Conservation (phyloP, 2,888 invertebrate genomes). For the Mythimna impura region DNA sequence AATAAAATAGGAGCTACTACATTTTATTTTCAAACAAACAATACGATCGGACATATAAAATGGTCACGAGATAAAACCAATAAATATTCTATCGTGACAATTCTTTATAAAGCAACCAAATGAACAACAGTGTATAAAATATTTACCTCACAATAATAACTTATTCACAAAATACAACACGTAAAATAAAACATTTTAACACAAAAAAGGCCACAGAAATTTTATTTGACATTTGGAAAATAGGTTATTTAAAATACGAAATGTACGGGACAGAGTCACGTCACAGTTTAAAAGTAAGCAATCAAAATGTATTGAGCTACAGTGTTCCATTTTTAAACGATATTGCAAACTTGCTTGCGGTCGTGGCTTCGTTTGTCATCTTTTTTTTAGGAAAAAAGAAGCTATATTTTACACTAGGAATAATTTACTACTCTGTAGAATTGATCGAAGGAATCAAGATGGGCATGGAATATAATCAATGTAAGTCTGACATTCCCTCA, state of each 20-base stretch:
- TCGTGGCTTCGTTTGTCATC: not conserved
- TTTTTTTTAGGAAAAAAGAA: no score
- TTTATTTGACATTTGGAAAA: not conserved
- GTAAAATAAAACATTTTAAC: conserved; percentile 3
- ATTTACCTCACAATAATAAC: not conserved
- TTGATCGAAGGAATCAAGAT: no score
- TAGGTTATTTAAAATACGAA: not conserved
- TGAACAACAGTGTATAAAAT: conserved; percentile 3
- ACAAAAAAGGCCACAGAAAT: not conserved
- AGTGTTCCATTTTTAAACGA: conserved; percentile 37
- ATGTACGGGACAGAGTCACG: conserved; percentile 3
- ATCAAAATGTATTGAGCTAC: conserved; percentile 51
- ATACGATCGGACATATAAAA: not conserved
- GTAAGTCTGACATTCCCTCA: no score
- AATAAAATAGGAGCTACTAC: no score
- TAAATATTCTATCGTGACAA: not conserved
- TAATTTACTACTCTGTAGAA: no score
- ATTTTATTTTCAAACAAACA: conserved; percentile 1
- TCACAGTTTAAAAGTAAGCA: conserved; percentile 38
- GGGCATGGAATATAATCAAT: no score
- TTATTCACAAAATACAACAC: conserved; percentile 2
- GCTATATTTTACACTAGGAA: no score
- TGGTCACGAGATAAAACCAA: not conserved
- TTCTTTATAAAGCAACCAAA: not conserved
- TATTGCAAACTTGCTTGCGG: conserved; percentile 30